Percentiles rank a stretch among this genome's conserved stretches.
These are phyloP conservation scores for Melanostoma scalare DNA, from an alignment of 2,888 invertebrate species.

Conservation along the genomic window DNA sequence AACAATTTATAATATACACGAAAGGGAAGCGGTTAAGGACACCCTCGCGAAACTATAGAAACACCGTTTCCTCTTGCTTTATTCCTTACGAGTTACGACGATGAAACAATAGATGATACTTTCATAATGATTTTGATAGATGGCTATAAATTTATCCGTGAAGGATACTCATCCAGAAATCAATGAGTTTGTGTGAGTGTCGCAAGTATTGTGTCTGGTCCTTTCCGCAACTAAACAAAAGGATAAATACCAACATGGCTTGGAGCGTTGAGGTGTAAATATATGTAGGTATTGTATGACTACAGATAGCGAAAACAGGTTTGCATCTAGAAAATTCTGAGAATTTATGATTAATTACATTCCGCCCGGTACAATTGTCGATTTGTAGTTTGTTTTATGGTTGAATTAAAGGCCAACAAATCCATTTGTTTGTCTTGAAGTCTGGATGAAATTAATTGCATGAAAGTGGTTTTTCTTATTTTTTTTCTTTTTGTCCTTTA, in stretches of 20 bases:
- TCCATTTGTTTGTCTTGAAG: slow-evolving; percentile 39
- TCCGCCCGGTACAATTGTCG: slow-evolving; percentile 63
- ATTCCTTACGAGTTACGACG: not conserved
- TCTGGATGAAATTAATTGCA: slow-evolving; percentile 53
- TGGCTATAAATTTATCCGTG: slow-evolving; percentile 60
- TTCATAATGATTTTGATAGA: slow-evolving; percentile 73
- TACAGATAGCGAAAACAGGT: slow-evolving; percentile 44
- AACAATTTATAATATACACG: slow-evolving; percentile 46
- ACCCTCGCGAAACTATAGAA: slow-evolving; percentile 49
- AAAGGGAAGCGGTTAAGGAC: slow-evolving; percentile 41
- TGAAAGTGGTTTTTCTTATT: slow-evolving; percentile 19
- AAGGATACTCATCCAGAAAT: slow-evolving; percentile 48
- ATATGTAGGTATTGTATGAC: slow-evolving; percentile 26
- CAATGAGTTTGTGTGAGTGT: slow-evolving; percentile 14
- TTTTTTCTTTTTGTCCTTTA: slow-evolving; percentile 9
- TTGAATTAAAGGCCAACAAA: slow-evolving; percentile 61
- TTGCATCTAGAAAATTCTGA: slow-evolving; percentile 55
- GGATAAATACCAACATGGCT: slow-evolving; percentile 33
- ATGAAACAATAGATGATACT: slow-evolving; percentile 71
- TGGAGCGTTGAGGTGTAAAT: slow-evolving; percentile 44
- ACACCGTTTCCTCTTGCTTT: slow-evolving; percentile 46
- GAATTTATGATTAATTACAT: slow-evolving; percentile 71
- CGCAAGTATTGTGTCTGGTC: slow-evolving; percentile 27
- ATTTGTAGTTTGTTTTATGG: slow-evolving; percentile 65
- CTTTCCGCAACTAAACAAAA: slow-evolving; percentile 19